These are phyloP conservation scores for Drosophila athabasca DNA, from an alignment of 1,140 invertebrate species.

Conservation along the genomic window DNA sequence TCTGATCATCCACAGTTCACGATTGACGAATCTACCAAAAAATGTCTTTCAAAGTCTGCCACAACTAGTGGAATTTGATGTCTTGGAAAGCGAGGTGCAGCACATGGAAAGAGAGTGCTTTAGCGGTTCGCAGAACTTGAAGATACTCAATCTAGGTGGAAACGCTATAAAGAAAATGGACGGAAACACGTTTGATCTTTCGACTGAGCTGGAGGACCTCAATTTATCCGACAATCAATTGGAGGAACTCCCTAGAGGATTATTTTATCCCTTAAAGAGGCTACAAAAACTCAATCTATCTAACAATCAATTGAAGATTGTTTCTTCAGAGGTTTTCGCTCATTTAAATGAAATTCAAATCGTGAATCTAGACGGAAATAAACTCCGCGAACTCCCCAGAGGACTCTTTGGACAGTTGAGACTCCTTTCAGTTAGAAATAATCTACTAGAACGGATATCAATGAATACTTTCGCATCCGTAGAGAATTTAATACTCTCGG, in stretches of 20 bases:
- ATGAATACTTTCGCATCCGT: constrained; percentile 20
- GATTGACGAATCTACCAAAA: constrained; percentile 44
- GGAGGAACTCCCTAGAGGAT: constrained; percentile 22
- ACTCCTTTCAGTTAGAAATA: constrained; percentile 36
- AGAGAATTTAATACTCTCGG: constrained; percentile 37
- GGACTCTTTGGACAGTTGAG: constrained; percentile 33
- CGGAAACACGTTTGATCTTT: constrained; percentile 32
- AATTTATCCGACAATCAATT: constrained; percentile 52
- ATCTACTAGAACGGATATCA: constrained; percentile 40
- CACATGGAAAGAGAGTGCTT: constrained; percentile 45
- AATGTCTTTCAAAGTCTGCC: constrained; percentile 50
- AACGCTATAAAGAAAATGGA: constrained; percentile 35
- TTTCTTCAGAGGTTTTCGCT: constrained; percentile 22
- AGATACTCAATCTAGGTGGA: constrained; percentile 44
- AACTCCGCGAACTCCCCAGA: constrained; percentile 28
- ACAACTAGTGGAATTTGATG: constrained; percentile 41
- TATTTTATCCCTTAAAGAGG: constrained; percentile 32
- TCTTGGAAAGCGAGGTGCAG: constrained; percentile 42
- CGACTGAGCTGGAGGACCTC: constrained; percentile 50
- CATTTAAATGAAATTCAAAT: constrained; percentile 20
- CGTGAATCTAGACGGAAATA: constrained; percentile 53
- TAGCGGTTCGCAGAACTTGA: constrained; percentile 30
- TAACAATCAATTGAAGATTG: constrained; percentile 33
- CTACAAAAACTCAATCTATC: constrained; percentile 37
- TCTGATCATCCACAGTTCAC: constrained; percentile 50